These are phyloP conservation scores for Microcaecilia unicolor DNA, from an alignment of 2,797 vertebrate genomes.

Conservation along the genomic window DNA sequence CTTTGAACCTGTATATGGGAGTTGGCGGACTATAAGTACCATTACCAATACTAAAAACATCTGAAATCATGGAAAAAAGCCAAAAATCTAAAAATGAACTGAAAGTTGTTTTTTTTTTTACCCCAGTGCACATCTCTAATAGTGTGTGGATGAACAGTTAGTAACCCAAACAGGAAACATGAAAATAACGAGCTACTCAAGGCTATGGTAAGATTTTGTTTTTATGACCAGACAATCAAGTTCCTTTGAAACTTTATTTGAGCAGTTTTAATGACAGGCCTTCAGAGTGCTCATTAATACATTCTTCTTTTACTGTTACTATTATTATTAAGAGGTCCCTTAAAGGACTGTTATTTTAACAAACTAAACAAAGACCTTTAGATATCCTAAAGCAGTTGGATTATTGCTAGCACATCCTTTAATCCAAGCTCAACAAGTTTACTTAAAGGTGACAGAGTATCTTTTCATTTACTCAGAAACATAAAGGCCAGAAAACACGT, in stretches of 20 bases:
- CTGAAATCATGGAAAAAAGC: no score
- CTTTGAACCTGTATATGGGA: no score
- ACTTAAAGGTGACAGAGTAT: no score
- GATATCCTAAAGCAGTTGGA: rapidly evolving
- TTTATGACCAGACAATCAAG: background rate
- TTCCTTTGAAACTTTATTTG: background rate
- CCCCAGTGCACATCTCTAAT: no score
- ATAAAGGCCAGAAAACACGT: background rate
- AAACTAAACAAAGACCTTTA: rapidly evolving
- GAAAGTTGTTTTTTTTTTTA: no score
- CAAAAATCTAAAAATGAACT: no score
- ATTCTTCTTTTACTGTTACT: rapidly evolving
- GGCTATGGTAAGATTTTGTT: background rate
- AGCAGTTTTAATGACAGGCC: background rate
- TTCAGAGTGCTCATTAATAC: rapidly evolving
- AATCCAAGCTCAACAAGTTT: background rate
- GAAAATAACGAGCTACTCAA: no score
- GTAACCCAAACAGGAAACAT: no score
- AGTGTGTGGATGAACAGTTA: no score
- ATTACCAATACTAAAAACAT: no score
- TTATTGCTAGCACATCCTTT: background rate
- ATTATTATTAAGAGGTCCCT: rapidly evolving
- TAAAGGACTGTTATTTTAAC: background rate
- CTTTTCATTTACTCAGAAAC: rapidly evolving
- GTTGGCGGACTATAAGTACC: no score